Base-by-base conservation (phyloP, 2,797 vertebrate genomes). In the Chrysocyon brachyurus region DNA sequence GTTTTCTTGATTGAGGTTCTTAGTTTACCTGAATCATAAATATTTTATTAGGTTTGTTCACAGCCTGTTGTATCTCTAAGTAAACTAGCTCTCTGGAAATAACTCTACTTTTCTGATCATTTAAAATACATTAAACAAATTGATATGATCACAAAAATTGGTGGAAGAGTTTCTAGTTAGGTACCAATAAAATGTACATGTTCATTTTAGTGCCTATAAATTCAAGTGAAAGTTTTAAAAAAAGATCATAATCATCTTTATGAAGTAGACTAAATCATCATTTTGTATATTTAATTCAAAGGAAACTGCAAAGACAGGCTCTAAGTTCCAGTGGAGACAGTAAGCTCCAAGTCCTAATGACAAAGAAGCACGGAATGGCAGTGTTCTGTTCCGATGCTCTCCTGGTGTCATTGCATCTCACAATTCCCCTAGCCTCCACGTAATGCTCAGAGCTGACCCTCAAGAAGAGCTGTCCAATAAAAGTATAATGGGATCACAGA, bases 151-250 rank as follows among this genome's bases (percentile, higher is more conserved):
- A 7, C 17, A 94, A 70, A 92, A 87, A 92, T 77, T 63, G 68
- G 22, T 77, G 33, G 78, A 31, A 70, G 46, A 57, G 3, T 87
- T 91, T 28, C 49, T 57, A 40, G 49, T 54, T 92, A 87, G 56
- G n/a, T 49, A n/a, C 40, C 28, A 56, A 0, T 87, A 57, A 97
- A 64, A 87, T 57, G 40, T 49, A 21, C 15, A 75, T 49, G 6
- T 93, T 93, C 72, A 68, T 66, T 94, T 63, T 61, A 83, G 28
- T 84, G 94, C 4, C 73, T 73, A 4, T 90, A 64, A 94, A 83
- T 83, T 83, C 19, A 78, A 68, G 90, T 31, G 15, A 66, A 22
- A 59, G 16, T 81, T 78, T 77, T 6, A 6, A 75, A 94, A 70
- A 77, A 85, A 75, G 36, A 83, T 72, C 66, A 12, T 73, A 49